These are phyloP conservation scores for Myiotriccus ornatus DNA, from an alignment of 2,797 vertebrate genomes.

Conservation along the genomic window DNA sequence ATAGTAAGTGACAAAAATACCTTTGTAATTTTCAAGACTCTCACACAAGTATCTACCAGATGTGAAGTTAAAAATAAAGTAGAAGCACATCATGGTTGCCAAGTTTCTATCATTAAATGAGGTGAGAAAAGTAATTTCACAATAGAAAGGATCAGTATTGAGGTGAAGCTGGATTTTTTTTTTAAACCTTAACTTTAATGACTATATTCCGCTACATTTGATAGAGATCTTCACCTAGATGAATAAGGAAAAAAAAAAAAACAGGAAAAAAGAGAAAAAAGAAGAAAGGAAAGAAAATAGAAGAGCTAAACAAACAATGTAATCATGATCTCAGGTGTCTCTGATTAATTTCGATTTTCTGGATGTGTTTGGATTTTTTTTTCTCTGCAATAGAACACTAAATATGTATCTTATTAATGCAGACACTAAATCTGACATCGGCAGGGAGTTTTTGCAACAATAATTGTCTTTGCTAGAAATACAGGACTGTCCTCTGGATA, in stretches of 20 bases:
- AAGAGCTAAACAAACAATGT: background rate
- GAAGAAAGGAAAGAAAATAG: background rate
- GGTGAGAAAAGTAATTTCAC: slow-evolving; percentile 47
- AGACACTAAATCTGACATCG: background rate
- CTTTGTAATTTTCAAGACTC: background rate
- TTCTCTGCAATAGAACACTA: background rate
- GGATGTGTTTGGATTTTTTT: background rate
- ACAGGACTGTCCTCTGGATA: background rate
- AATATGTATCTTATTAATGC: background rate
- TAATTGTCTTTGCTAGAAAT: background rate
- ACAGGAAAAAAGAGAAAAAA: background rate
- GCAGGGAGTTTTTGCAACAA: background rate
- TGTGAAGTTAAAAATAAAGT: slow-evolving; percentile 10
- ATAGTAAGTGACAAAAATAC: background rate
- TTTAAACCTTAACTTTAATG: background rate
- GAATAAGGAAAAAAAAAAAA: background rate
- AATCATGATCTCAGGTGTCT: background rate
- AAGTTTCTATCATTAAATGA: slow-evolving; percentile 28
- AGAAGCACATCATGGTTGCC: background rate
- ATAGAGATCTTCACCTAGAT: background rate
- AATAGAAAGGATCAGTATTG: slow-evolving; percentile 7
- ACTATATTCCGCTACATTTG: background rate
- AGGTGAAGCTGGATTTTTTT: background rate
- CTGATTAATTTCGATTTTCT: background rate
- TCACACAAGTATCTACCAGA: background rate